Evolutionary conservation across 2,113 vertebrate species (phyloP), one percentile per base, ranked within the genome.

Genomic region (Toxostoma redivivum): DNA sequence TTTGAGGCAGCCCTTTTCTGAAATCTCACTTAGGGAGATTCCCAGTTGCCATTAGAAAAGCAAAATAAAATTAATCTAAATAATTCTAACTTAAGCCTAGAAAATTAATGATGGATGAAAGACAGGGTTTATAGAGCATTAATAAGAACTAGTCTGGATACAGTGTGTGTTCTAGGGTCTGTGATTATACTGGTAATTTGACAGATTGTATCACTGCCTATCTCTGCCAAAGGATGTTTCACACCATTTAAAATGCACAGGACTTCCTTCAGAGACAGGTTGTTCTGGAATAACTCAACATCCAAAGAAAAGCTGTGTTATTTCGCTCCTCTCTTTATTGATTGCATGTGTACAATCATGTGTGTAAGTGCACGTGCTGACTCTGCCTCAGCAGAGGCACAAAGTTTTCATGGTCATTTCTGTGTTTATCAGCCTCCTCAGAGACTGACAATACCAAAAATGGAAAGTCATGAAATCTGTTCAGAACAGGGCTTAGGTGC

Each of bases 191-290:
- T 90, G 64, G 79, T 93, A 94, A 92, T 96, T 92, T 88, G 87
- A 79, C 82, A 77, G 93, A 96, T 97, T 90, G 71, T 90, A 96
- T 96, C 92, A 11, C 64, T 90, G 51, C 67, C 60, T 71, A 35
- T 92, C 80, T 90, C 71, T 93, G 95, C 96, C 94, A 88, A 92
- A 94, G 90, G 95, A 94, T 90, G 86, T 94, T 96, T 96, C 95
- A 94, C 94, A 95, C 88, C 90, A 81, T 94, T 94, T 92, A 69
- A 86, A 96, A 96, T 83, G 88, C 88, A 92, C 86, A 74, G 60
- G 37, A 33, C 77, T 86, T 74, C 86, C 57, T 93, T 95, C 76
- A 15, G 85, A 94, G 92, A 90, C 94, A 90, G 93, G 94, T 96
- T 94, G 90, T 90, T 96, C 94, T 90, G 94, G 92, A 96, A 96